These are phyloP conservation scores for Willowsia nigromaculata DNA, from an alignment of 2,888 invertebrate genomes.

Conservation along the genomic window DNA sequence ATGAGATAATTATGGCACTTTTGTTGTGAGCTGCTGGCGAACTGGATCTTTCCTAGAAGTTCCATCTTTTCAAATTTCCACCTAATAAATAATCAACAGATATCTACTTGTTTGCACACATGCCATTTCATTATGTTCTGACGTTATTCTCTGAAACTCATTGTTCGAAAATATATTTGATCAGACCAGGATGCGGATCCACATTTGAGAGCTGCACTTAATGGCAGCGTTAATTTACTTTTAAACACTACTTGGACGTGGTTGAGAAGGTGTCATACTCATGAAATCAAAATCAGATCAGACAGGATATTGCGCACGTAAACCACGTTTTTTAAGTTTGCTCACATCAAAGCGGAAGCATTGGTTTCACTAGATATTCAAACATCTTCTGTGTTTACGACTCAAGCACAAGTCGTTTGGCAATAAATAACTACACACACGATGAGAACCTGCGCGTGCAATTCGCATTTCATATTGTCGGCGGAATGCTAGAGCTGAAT, in stretches of 20 bases:
- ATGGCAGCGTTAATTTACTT: constrained; percentile 23
- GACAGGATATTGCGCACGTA: neutral
- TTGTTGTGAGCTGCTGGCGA: neutral
- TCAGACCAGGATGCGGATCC: constrained; percentile 42
- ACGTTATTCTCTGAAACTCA: neutral
- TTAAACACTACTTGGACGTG: constrained; percentile 30
- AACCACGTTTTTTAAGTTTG: neutral
- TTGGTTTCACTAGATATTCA: neutral
- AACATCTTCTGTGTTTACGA: neutral
- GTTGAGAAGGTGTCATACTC: neutral
- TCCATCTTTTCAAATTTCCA: constrained; percentile 12
- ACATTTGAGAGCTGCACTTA: neutral
- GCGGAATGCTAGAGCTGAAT: neutral
- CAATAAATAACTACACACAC: neutral
- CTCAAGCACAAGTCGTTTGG: neutral
- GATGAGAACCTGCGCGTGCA: neutral
- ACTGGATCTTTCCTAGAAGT: constrained; percentile 29
- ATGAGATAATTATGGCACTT: neutral
- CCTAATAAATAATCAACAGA: neutral
- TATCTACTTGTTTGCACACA: neutral
- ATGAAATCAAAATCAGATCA: neutral
- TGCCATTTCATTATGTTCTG: no score
- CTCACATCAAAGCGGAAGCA: neutral
- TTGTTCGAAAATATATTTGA: no score
- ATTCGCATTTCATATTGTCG: neutral